A percentile compares a stretch with the other conserved stretches of the same genome.
phyloP scores from a whole-genome alignment of 2,797 vertebrate species.

The Crossoptilon crossoptilon region DNA sequence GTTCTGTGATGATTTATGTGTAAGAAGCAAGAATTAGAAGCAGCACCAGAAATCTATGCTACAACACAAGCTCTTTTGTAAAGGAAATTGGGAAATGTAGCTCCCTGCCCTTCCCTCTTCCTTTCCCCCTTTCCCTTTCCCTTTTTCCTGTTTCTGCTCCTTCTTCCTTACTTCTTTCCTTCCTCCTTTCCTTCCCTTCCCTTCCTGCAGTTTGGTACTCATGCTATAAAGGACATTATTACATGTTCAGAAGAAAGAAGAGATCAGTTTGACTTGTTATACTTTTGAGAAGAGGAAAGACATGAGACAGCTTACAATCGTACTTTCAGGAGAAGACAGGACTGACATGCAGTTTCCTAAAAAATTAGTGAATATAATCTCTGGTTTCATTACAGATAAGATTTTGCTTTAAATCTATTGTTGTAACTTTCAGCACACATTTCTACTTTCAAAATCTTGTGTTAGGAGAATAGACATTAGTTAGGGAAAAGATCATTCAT shows the following conservation, averaged over 20 bases:
- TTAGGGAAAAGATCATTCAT: neutral
- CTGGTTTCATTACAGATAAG: neutral
- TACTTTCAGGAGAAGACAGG: neutral
- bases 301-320: neutral
- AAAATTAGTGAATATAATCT: neutral
- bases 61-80: neutral
- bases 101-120: neutral
- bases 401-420: neutral
- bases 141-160: too few species aligned
- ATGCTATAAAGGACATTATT: neutral
- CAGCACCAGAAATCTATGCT: neutral
- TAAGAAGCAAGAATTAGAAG: neutral
- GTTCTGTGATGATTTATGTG: neutral
- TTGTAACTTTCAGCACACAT: conserved; percentile 1
- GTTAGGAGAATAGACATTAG: neutral
- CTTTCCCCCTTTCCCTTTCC: too few species aligned
- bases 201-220: neutral
- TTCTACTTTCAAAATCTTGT: neutral
- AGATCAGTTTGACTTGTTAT: neutral
- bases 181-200: neutral
- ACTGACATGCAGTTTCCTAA: neutral
- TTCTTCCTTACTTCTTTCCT: too few species aligned
- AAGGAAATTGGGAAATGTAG: neutral
- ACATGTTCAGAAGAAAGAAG: neutral
- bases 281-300: neutral